A percentile compares a stretch with the other conserved stretches of the same genome.
Evolutionary conservation across 2,797 vertebrate species (phyloP).

Genomic region (Molossus alvarezi): DNA sequence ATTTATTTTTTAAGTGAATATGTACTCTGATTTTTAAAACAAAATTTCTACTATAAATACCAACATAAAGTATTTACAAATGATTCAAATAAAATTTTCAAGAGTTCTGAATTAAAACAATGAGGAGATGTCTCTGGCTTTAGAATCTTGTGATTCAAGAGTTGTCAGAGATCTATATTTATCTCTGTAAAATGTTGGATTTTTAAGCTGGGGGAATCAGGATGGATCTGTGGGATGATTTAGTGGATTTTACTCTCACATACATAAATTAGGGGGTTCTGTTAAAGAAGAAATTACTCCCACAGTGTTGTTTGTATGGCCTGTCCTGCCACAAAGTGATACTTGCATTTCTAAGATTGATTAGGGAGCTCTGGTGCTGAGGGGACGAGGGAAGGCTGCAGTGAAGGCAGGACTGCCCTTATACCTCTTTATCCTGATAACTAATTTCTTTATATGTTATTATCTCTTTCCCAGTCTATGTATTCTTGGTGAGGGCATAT

Average conservation of each 20-base stretch:
- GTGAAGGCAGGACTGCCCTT: background rate
- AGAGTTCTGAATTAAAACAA: slow-evolving; percentile 38
- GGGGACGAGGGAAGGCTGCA: background rate
- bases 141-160: slow-evolving; percentile 51
- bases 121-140: slow-evolving; percentile 16
- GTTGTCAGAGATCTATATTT: slow-evolving; percentile 35
- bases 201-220: slow-evolving; percentile 45
- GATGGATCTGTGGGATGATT: slow-evolving; percentile 7
- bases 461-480: background rate
- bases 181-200: slow-evolving; percentile 40
- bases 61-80: background rate
- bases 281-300: slow-evolving; percentile 33
- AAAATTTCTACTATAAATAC: slow-evolving; percentile 60
- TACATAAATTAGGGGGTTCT: slow-evolving; percentile 29
- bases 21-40: slow-evolving; percentile 40
- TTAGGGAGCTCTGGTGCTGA: background rate
- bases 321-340: slow-evolving; percentile 20
- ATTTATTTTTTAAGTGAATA: background rate
- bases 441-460: background rate
- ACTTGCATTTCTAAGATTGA: background rate
- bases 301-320: background rate
- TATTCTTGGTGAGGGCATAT: background rate
- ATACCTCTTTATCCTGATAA: slow-evolving; percentile 15
- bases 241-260: slow-evolving; percentile 30
- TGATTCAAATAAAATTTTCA: slow-evolving; percentile 51